Evolutionary conservation across 2,888 invertebrate genomes (phyloP).

Genomic region (Heteromurus nitidus): DNA sequence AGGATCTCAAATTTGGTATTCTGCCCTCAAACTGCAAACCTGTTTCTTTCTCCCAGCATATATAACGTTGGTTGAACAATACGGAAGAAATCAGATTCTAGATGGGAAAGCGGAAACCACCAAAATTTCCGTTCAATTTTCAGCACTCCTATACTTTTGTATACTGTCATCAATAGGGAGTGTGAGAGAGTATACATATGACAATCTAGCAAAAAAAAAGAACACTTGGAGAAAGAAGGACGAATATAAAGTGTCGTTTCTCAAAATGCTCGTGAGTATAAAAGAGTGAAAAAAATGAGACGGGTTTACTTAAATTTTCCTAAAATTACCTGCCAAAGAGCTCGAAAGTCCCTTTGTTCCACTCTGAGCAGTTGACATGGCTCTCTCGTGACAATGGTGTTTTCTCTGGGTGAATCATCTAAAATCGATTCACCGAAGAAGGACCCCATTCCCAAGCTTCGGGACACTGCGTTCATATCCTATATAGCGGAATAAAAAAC

Average conservation of each 20-base stretch:
- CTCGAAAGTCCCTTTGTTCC: conserved; percentile 85
- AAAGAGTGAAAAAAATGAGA: too few relatives aligned
- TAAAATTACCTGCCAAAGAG: conserved; percentile 85
- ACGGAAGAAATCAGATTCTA: background rate
- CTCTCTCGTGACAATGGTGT: conserved; percentile 76
- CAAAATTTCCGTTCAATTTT: background rate
- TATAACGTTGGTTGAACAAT: background rate
- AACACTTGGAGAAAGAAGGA: background rate
- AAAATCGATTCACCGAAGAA: conserved; percentile 87
- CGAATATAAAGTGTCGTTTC: background rate
- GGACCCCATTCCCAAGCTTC: conserved; percentile 84
- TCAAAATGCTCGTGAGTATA: background rate
- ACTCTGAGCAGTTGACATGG: conserved; percentile 85
- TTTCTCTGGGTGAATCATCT: conserved; percentile 78
- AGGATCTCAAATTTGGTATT: conserved; percentile 29
- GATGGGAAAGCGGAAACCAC: background rate
- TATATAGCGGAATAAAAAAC: conserved; percentile 22
- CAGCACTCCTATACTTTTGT: background rate
- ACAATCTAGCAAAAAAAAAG: too few relatives aligned
- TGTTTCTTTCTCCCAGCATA: conserved; percentile 25
- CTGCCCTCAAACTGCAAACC: conserved; percentile 30
- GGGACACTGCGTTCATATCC: conserved; percentile 80
- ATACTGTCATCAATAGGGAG: too few relatives aligned
- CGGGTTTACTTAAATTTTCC: background rate
- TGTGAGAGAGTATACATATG: too few relatives aligned